These are phyloP conservation scores for Petrolisthes manimaculis DNA, from an alignment of 2,888 invertebrate species.

Conservation along the genomic window DNA sequence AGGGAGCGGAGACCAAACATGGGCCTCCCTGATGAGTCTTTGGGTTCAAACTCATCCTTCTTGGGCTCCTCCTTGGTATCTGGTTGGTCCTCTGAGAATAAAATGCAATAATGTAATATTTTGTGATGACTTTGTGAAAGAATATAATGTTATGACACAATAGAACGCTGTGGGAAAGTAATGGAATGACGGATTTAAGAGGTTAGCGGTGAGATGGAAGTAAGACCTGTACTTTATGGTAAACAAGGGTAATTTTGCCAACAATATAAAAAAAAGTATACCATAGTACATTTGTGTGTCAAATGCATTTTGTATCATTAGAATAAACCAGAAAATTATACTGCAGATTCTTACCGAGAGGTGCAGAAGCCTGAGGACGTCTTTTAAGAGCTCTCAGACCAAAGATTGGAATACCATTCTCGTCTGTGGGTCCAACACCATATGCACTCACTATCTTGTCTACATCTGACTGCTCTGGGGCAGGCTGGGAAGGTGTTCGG, in stretches of 20 bases:
- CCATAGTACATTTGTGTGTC: too few species aligned
- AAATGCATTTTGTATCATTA: too few species aligned
- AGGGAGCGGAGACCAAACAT: constrained; percentile 84
- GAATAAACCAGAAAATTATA: too few species aligned
- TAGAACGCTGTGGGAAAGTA: too few species aligned
- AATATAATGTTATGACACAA: too few species aligned
- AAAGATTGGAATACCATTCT: constrained; percentile 83
- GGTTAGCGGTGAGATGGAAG: too few species aligned
- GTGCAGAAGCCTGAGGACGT: constrained; percentile 29
- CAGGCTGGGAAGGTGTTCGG: constrained; percentile 43
- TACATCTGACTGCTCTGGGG: constrained; percentile 63
- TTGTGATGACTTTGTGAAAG: too few species aligned
- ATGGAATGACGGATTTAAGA: too few species aligned
- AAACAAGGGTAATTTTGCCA: too few species aligned
- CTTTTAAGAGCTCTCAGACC: constrained; percentile 79
- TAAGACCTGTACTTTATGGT: too few species aligned
- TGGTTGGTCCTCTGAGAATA: neutral
- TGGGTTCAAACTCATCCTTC: constrained; percentile 81
- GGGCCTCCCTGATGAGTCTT: constrained; percentile 83
- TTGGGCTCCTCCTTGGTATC: constrained; percentile 34
- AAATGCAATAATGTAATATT: too few species aligned
- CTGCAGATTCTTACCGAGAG: neutral
- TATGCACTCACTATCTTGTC: constrained; percentile 80
- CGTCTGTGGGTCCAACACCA: constrained; percentile 85
- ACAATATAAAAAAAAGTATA: too few species aligned